phyloP scores from a whole-genome alignment of 2,113 vertebrate species.

The Xiphophorus couchianus region DNA sequence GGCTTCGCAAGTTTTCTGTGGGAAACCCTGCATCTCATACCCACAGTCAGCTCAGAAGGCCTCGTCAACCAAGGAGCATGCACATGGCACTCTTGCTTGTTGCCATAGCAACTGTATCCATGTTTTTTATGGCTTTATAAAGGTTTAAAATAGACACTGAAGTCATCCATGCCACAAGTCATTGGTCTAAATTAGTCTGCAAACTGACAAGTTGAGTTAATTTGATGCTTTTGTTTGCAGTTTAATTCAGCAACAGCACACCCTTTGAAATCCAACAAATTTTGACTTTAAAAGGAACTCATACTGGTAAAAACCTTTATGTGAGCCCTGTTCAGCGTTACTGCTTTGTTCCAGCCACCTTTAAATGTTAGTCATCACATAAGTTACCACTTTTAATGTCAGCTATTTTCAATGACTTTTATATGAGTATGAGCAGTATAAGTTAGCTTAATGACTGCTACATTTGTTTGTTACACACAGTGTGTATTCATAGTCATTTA shows the following conservation, averaged over 20 bases:
- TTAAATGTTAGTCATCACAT: not conserved
- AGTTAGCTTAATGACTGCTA: not conserved
- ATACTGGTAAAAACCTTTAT: not conserved
- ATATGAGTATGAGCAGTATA: not conserved
- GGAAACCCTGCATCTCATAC: not conserved
- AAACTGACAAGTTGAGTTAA: slow-evolving; percentile 49
- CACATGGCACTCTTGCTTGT: slow-evolving; percentile 23
- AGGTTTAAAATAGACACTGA: slow-evolving; percentile 56
- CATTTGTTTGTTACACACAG: not conserved
- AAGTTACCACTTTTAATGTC: not conserved
- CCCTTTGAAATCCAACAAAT: not conserved
- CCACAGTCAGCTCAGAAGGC: not conserved
- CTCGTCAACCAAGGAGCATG: slow-evolving; percentile 1
- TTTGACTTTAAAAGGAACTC: not conserved
- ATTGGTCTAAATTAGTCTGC: slow-evolving; percentile 30
- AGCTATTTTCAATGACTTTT: not conserved
- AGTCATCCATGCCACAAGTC: slow-evolving; percentile 53
- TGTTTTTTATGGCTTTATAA: slow-evolving; percentile 57
- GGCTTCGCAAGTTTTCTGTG: too few relatives aligned
- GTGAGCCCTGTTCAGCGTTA: too few relatives aligned
- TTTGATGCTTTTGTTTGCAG: slow-evolving; percentile 47
- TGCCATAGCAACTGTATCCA: slow-evolving; percentile 62
- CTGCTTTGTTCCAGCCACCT: not conserved
- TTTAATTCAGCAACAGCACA: slow-evolving; percentile 6
- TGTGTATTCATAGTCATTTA: too few relatives aligned